Evolutionary conservation across 2,113 vertebrate genomes (phyloP).

Genomic region (Paradoxurus hermaphroditus): DNA sequence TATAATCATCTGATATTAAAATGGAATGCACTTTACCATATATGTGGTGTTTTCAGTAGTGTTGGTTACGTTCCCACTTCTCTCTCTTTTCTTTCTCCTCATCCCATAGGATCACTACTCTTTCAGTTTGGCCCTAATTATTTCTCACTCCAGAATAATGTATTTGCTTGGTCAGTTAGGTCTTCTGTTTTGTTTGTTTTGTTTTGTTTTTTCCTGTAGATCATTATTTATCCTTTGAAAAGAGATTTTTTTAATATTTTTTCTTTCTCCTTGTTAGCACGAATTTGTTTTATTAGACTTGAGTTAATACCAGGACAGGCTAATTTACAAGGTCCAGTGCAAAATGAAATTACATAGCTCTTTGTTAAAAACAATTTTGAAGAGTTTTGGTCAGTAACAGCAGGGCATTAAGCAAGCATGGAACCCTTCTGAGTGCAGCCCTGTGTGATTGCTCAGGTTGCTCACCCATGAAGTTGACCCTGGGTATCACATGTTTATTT

Average conservation of each 20-base stretch:
- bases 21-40: neutral
- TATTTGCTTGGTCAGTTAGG: neutral
- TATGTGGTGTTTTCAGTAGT: neutral
- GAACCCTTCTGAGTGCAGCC: neutral
- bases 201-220: neutral
- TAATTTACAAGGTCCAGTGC: neutral
- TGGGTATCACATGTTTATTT: neutral
- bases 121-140: neutral
- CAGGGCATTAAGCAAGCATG: neutral
- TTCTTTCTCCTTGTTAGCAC: neutral
- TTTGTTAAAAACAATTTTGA: neutral
- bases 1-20: neutral
- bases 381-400: neutral
- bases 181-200: neutral
- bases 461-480: neutral
- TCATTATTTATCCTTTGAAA: neutral
- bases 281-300: neutral
- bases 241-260: neutral
- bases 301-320: neutral
- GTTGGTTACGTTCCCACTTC: neutral
- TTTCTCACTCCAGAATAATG: neutral
- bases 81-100: neutral
- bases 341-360: neutral
- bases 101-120: neutral
- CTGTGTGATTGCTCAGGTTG: neutral